Evolutionary conservation across 1,140 invertebrate species (phyloP), one percentile per base, ranked within the genome.

Genomic region (Asbolus verrucosus): DNA sequence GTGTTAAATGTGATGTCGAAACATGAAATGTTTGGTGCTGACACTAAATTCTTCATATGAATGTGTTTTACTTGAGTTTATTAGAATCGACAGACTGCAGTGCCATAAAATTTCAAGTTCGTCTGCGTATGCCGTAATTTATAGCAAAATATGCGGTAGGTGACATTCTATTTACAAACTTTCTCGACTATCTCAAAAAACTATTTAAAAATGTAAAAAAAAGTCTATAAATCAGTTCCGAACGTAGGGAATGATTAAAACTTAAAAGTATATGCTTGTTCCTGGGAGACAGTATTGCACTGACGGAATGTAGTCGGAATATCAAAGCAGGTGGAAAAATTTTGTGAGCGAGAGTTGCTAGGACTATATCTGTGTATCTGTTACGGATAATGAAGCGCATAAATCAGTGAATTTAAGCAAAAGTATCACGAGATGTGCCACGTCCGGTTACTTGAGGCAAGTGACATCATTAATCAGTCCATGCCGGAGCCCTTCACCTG

Each of bases 401-500:
- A 27, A 27, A 27, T 27, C 24, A 27, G 3, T 8, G n/a, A 18
- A 41, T 46, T 46, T 46, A 4, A 46, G 41, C 41, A 46, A 46
- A 59, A 59, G 50, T 59, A 24, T 59, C 19, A 59, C 50, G 9
- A 13, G 14, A 59, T 18, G 16, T 59, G 18, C 27, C 2, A 36
- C 11, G 27, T 59, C 50, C 50, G 50, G 50, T 59, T 46, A 15
- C 14, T 46, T 24, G 33, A 11, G 11, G 11, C 33, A 8, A 8
- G 11, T 59, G 50, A 59, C 50, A 59, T 59, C 50, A 59, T 59
- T 59, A 59, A 59, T 59, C 50, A 18, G 19, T 5, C n/a, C n/a
- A n/a, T n/a, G n/a, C n/a, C 6, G 13, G 16, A 24, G 27, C 50
- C 50, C 50, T 59, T 59, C 50, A 59, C 50, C 16, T 24, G 50